These are phyloP conservation scores for Mechanitis mazaeus DNA, from an alignment of 2,888 invertebrate species.

Conservation along the genomic window DNA sequence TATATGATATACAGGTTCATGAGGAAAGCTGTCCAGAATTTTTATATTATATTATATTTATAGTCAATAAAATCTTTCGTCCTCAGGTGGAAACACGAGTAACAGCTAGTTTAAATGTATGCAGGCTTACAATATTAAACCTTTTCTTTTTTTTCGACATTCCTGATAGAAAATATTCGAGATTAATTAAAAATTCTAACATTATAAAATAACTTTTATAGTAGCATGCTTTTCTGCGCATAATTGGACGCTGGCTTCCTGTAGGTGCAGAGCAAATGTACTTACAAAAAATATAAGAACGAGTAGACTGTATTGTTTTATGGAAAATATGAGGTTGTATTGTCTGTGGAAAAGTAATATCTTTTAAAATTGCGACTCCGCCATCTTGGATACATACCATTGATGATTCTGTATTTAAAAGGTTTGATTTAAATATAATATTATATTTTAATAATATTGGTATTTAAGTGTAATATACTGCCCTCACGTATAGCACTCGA, in stretches of 20 bases:
- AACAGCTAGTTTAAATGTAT: too few species aligned
- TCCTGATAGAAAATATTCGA: background rate
- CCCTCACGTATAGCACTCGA: too few species aligned
- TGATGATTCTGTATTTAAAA: slow-evolving; percentile 9
- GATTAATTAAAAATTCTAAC: slow-evolving; percentile 21
- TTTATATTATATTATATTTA: too few species aligned
- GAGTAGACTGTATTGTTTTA: slow-evolving; percentile 24
- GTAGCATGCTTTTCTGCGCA: slow-evolving; percentile 15
- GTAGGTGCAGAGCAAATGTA: slow-evolving; percentile 22
- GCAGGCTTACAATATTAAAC: too few species aligned
- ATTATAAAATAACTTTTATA: slow-evolving; percentile 16
- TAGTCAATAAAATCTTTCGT: too few species aligned
- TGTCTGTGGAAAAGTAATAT: slow-evolving; percentile 5
- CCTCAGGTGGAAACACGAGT: too few species aligned
- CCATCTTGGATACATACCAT: slow-evolving; percentile 2
- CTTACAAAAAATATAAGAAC: slow-evolving; percentile 23
- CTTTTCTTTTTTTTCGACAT: background rate
- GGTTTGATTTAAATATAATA: background rate
- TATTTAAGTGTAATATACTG: too few species aligned
- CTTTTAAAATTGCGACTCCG: background rate
- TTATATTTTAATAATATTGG: background rate
- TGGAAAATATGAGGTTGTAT: slow-evolving; percentile 11
- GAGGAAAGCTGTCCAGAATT: too few species aligned
- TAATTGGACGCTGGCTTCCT: slow-evolving; percentile 24
- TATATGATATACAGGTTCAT: too few species aligned